Evolutionary conservation across 35 echinoderm and acorn worm genomes (phyloP), one percentile per base, ranked within the genome.

Genomic region (Anneissia japonica): DNA sequence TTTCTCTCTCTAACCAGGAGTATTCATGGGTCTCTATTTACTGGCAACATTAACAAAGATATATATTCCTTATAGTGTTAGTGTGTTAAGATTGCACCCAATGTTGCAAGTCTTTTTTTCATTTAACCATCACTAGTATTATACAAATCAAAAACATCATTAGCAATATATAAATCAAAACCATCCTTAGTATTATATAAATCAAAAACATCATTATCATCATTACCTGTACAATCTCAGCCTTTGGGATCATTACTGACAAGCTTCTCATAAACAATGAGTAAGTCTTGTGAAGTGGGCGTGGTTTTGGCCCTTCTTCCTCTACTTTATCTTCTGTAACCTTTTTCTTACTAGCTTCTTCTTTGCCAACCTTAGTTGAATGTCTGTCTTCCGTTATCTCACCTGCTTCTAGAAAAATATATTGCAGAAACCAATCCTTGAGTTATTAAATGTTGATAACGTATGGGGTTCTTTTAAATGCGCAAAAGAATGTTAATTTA

Each of bases 241-340:
- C 82, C 83, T 98, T 98, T 32, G 92, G 91, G 86, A 98, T 91
- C 12, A 86, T 81, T 0, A 92, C 92, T 23, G 92, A 78, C 9
- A 98, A 86, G 39, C 91, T 98, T 26, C 95, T 82, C 75, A 98
- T 91, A 73, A 98, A 98, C 36, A 98, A 83, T 0, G 95, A 98
- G 86, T 88, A 98, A 28, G 95, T 98, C 77, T 91, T 98, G 78
- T 98, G 95, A 1, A 98, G 91, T 21, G 95, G 84, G 35, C 95
- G 80, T 16, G 95, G 89, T 77, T 88, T 84, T 39, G 86, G 91
- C 35, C 88, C 82, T 36, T 32, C 79, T 13, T 88, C 84, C 35
- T 91, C 79, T n/a, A 46, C 43, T 31, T 83, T 85, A 13, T 81
- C 56, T 82, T 64, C 76, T 39, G 14, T 56, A 7, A 84, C 81